phyloP scores from a whole-genome alignment of 2,888 invertebrate genomes.

The Drosophila mimetica region DNA sequence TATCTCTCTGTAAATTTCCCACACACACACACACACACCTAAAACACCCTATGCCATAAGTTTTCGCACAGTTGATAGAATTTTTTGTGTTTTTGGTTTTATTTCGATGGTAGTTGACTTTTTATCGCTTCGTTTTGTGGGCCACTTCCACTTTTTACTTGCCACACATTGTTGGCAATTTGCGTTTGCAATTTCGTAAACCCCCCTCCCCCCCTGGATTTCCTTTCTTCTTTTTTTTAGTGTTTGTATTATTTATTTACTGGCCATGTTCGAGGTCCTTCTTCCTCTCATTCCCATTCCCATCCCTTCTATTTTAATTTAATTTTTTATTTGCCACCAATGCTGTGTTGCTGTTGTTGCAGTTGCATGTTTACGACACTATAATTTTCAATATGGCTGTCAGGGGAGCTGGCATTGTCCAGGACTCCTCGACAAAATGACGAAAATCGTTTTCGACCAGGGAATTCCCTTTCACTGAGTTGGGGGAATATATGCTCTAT shows the following conservation, averaged over 20 bases:
- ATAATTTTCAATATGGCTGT: conserved; percentile 72
- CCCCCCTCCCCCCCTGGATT: neutral
- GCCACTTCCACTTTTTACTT: conserved; percentile 21
- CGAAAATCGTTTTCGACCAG: neutral
- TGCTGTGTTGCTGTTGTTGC: conserved; percentile 42
- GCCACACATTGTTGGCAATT: conserved; percentile 59
- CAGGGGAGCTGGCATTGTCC: conserved; percentile 10
- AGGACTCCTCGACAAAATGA: neutral
- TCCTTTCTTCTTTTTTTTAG: conserved; percentile 28
- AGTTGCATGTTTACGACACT: conserved; percentile 73
- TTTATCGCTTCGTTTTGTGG: conserved; percentile 32
- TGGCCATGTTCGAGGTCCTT: conserved; percentile 52
- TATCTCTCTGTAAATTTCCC: conserved; percentile 21
- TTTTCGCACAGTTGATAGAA: conserved; percentile 54
- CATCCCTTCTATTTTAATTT: conserved; percentile 64
- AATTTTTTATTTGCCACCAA: conserved; percentile 37
- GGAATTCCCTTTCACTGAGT: neutral
- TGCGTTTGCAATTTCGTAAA: conserved; percentile 65
- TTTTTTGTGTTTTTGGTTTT: conserved; percentile 21
- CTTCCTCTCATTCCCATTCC: neutral
- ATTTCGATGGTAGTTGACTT: conserved; percentile 48
- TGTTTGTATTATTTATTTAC: conserved; percentile 53
- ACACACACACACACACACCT: conserved; percentile 17
- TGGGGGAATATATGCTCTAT: neutral
- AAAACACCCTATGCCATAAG: conserved; percentile 54